Evolutionary conservation across 1,140 invertebrate species (phyloP).

Genomic region (Macrobrachium rosenbergii): DNA sequence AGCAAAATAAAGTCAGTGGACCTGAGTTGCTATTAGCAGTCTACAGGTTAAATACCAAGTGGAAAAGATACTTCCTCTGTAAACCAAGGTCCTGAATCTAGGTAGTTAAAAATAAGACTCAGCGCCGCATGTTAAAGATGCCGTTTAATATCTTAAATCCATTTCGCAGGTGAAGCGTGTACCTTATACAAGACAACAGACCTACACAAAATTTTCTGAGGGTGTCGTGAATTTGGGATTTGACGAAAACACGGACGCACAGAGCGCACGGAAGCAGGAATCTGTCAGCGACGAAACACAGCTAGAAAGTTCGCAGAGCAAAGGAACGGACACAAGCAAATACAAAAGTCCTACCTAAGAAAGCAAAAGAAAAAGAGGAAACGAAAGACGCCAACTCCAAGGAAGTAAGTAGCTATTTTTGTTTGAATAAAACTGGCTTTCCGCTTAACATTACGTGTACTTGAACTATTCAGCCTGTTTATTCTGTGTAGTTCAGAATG

Average conservation of each 20-base stretch:
- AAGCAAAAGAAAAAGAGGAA: constrained; percentile 8
- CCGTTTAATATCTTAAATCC: neutral
- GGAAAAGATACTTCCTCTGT: too few species aligned
- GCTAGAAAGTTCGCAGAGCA: neutral
- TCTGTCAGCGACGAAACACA: neutral
- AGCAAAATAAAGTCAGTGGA: too few species aligned
- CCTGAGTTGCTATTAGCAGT: too few species aligned
- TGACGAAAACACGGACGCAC: constrained; percentile 69
- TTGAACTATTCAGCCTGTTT: too few species aligned
- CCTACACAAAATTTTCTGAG: constrained; percentile 67
- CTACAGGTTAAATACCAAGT: too few species aligned
- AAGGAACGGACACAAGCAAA: neutral
- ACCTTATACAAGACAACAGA: constrained; percentile 59
- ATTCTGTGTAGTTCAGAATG: too few species aligned
- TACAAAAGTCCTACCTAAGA: neutral
- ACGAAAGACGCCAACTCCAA: constrained; percentile 11
- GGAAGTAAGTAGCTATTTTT: neutral
- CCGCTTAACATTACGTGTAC: too few species aligned
- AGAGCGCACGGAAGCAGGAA: constrained; percentile 33
- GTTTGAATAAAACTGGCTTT: too few species aligned
- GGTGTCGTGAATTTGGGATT: constrained; percentile 65
- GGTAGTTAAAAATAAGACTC: neutral
- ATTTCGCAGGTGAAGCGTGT: constrained; percentile 53
- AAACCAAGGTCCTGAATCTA: too few species aligned
- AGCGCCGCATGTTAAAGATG: neutral